A percentile compares a stretch with the other conserved stretches of the same genome.
phyloP scores from a whole-genome alignment of 1,140 invertebrate genomes.

The Meloidogyne floridensis region DNA sequence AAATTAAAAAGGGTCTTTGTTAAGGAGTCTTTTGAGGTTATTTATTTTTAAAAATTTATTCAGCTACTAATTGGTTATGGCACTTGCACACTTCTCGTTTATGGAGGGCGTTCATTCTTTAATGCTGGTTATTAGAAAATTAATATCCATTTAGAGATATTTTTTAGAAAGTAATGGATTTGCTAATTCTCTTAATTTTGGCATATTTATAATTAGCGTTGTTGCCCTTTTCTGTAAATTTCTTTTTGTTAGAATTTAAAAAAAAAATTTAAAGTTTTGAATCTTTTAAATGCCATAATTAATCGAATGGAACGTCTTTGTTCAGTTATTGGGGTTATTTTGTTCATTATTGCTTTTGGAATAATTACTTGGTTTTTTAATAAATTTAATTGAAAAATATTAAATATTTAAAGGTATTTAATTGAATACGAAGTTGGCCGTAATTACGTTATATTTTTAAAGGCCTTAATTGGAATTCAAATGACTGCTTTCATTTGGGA shows the following conservation, averaged over 20 bases:
- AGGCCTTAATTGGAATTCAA: constrained; percentile 29
- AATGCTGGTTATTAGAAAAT: not conserved
- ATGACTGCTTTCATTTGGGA: constrained; percentile 31
- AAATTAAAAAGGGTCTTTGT: no score
- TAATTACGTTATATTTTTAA: not conserved
- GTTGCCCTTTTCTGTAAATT: constrained; percentile 1
- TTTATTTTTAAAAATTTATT: no score
- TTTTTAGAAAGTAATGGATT: constrained; percentile 8
- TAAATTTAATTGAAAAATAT: not conserved
- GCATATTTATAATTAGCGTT: constrained; percentile 10
- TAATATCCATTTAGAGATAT: not conserved
- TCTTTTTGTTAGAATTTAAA: no score
- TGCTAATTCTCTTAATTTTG: constrained; percentile 1
- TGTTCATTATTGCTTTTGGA: constrained; percentile 12
- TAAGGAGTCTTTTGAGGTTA: no score
- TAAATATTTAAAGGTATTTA: not conserved
- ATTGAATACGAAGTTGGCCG: not conserved
- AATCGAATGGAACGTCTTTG: constrained; percentile 14
- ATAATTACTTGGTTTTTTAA: not conserved
- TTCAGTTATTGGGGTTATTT: constrained; percentile 5
- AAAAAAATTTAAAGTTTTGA: not conserved
- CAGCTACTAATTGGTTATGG: not conserved
- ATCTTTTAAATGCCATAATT: constrained; percentile 11
- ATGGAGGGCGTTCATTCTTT: constrained; percentile 5
- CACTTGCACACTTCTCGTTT: not conserved